Evolutionary conservation across 1,140 invertebrate species (phyloP), one percentile per base, ranked within the genome.

Genomic region (Temnothorax longispinosus): DNA sequence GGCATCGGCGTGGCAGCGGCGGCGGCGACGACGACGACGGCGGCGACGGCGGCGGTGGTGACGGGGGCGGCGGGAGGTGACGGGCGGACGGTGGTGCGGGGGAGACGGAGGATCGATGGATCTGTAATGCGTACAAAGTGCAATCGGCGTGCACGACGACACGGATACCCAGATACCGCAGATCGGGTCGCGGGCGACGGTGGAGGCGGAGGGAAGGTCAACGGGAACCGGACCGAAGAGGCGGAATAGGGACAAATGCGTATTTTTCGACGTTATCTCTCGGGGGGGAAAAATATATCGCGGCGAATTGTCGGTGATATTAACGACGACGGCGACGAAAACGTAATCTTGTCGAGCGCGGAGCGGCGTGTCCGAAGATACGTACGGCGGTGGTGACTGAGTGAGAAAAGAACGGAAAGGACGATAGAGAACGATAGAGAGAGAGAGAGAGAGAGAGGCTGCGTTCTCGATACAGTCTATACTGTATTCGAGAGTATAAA

Each of bases 351-450:
- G 69, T 32, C 47, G 72, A 78, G 87, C 62, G 81, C 62, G 86
- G 56, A 77, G 78, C 56, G 75, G 58, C 74, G 86, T 87, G 82
- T 91, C 54, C 65, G 72, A 65, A 76, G 89, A 91, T 89, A 89
- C 85, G 67, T 58, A 87, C 86, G 65, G 69, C 72, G 27, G 41
- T 88, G 64, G 82, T 91, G 89, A 88, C 44, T 87, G 81, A 89
- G 62, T 81, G 75, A 75, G 75, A 67, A 56, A 81, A 64, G 35
- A 76, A 41, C 87, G 50, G n/a, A 72, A 85, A 54, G 54, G 15
- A 56, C 32, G 5, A 27, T 27, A n/a, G 4, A 64, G n/a, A 15
- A 6, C 18, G 32, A 50, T 4, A n/a, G 13, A 27, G 27, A 27
- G 27, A 27, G 27, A 27, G 27, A 27, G 27, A 27, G 1, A 27